phyloP scores from a whole-genome alignment of 1,140 invertebrate species.

The Latrodectus geometricus region DNA sequence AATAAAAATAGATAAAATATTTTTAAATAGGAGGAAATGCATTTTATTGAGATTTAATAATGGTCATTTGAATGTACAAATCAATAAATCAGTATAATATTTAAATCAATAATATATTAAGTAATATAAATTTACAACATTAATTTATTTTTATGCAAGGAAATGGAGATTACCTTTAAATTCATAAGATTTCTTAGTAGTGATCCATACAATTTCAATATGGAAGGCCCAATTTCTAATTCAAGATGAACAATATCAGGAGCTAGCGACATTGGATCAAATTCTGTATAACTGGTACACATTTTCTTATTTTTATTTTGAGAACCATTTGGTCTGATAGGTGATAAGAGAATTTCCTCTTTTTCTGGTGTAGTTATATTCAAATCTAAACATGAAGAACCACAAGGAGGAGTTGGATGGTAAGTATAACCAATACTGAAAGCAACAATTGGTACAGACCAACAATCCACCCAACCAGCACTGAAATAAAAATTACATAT shows the following conservation, averaged over 20 bases:
- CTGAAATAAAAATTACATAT: slow-evolving; percentile 66
- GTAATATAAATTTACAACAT: no score
- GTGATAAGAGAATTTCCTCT: slow-evolving; percentile 90
- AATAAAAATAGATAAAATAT: no score
- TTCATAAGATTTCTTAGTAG: slow-evolving; percentile 87
- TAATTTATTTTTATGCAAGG: no score
- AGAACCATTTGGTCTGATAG: slow-evolving; percentile 83
- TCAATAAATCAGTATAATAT: no score
- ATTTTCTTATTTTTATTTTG: slow-evolving; percentile 55
- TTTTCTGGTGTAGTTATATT: slow-evolving; percentile 93
- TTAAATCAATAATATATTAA: no score
- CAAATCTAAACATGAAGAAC: slow-evolving; percentile 35
- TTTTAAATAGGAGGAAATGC: no score
- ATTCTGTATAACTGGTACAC: slow-evolving; percentile 75
- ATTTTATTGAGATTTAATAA: no score
- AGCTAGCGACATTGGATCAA: slow-evolving; percentile 85
- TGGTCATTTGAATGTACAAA: no score
- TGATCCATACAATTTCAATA: slow-evolving; percentile 89
- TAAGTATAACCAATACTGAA: slow-evolving; percentile 91
- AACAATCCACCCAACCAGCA: slow-evolving; percentile 93
- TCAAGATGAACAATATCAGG: slow-evolving; percentile 91
- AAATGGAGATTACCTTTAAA: slow-evolving; percentile 75
- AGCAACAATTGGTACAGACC: slow-evolving; percentile 93
- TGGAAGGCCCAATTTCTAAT: slow-evolving; percentile 91
- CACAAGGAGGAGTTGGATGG: slow-evolving; percentile 86